Evolutionary conservation across 2,888 invertebrate species (phyloP).

Genomic region (Lymantria dispar): DNA sequence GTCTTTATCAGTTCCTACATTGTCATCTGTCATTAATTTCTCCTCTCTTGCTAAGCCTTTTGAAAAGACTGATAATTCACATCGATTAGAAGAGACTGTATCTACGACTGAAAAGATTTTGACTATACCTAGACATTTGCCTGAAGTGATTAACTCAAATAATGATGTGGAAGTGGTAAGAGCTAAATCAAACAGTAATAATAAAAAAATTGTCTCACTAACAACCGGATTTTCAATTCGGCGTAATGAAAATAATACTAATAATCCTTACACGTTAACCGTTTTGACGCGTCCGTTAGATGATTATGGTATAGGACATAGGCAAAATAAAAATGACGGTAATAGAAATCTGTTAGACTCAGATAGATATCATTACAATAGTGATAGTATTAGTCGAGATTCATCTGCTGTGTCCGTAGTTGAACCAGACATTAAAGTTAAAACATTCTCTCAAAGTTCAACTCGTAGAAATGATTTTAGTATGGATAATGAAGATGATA

Average conservation of each 20-base stretch:
- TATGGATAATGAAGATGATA: conserved; percentile 46
- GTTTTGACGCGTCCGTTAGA: conserved; percentile 65
- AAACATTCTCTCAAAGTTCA: conserved; percentile 37
- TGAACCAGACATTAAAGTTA: conserved; percentile 30
- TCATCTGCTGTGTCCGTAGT: conserved; percentile 22
- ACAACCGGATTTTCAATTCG: conserved; percentile 78
- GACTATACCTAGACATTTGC: conserved; percentile 46
- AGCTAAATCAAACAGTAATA: conserved; percentile 44
- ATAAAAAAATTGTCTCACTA: conserved; percentile 66
- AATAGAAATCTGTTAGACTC: conserved; percentile 33
- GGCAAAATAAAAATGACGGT: conserved; percentile 13
- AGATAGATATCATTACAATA: conserved; percentile 48
- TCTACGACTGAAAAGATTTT: conserved; percentile 55
- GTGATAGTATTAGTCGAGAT: conserved; percentile 42
- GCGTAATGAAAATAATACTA: conserved; percentile 62
- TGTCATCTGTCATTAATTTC: conserved; percentile 58
- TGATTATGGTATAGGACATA: conserved; percentile 42
- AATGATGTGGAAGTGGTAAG: conserved; percentile 53
- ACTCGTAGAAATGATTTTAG: conserved; percentile 47
- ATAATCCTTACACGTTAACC: conserved; percentile 73
- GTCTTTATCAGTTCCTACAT: conserved; percentile 51
- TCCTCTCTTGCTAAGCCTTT: conserved; percentile 77
- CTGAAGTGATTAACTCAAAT: conserved; percentile 59
- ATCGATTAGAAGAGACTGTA: conserved; percentile 61
- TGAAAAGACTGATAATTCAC: conserved; percentile 71